These are phyloP conservation scores for Podocnemis expansa DNA, from an alignment of 2,113 vertebrate genomes.

Conservation along the genomic window DNA sequence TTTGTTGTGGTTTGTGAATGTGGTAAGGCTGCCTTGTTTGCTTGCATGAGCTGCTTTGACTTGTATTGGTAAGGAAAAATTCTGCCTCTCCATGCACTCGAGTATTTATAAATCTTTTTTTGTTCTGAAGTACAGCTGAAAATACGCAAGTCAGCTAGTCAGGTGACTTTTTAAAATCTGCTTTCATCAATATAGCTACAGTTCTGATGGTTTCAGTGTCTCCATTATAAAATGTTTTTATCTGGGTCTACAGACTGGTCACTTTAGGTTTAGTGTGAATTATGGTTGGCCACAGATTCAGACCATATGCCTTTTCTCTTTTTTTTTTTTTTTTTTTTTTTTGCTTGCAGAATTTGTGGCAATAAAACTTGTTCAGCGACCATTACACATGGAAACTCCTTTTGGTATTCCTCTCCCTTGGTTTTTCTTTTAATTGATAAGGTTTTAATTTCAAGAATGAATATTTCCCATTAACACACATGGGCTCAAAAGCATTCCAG, in stretches of 20 bases:
- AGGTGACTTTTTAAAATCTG: neutral
- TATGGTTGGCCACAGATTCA: neutral
- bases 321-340: no score
- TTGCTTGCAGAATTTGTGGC: neutral
- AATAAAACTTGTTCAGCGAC: neutral
- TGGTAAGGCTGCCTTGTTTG: neutral
- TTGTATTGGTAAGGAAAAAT: neutral
- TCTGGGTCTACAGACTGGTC: neutral
- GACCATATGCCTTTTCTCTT: neutral
- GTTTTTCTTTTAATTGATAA: neutral
- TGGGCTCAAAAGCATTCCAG: neutral
- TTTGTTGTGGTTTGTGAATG: neutral
- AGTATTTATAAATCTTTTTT: neutral
- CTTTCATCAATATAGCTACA: neutral
- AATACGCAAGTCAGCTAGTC: neutral
- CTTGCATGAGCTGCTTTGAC: fast-evolving
- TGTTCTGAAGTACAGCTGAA: neutral
- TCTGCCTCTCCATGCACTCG: neutral
- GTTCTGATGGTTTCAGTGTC: neutral
- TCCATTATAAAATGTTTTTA: neutral
- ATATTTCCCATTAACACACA: neutral
- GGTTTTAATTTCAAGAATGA: neutral
- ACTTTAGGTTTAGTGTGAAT: neutral
- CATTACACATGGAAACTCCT: neutral
- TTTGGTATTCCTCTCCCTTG: neutral